Conservation (phyloP, 1,140 invertebrate species). For the Drosophila nigromelanica region DNA sequence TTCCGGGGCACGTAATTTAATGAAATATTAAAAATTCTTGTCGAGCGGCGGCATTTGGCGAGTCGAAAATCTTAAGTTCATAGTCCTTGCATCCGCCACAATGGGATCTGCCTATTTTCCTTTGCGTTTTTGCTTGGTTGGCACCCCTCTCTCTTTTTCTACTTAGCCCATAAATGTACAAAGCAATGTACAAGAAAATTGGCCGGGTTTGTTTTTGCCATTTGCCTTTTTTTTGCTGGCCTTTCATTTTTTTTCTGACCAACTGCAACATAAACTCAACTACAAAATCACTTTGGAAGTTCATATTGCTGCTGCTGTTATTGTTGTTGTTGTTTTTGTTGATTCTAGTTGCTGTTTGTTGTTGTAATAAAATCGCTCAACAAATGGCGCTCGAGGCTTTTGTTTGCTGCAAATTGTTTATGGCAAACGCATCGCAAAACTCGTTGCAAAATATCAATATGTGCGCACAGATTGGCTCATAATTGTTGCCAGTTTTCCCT, state of each 20-base stretch:
- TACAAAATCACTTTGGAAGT: constrained; percentile 66
- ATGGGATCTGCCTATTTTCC: constrained; percentile 26
- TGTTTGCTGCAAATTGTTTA: constrained; percentile 62
- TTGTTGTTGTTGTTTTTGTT: constrained; percentile 5
- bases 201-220: constrained; percentile 12
- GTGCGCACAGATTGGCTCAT: constrained; percentile 14
- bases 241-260: constrained; percentile 10
- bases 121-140: not conserved
- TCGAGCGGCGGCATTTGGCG: not conserved
- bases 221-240: constrained; percentile 10
- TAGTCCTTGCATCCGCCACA: not conserved
- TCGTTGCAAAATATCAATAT: constrained; percentile 14
- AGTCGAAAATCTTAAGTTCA: not conserved
- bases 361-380: constrained; percentile 57
- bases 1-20: constrained; percentile 81
- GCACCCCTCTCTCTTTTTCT: not conserved
- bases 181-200: constrained; percentile 35
- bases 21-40: constrained; percentile 84
- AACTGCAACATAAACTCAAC: constrained; percentile 61
- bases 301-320: constrained; percentile 18
- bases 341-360: constrained; percentile 28
- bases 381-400: constrained; percentile 58
- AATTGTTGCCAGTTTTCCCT: constrained; percentile 24
- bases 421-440: constrained; percentile 31
- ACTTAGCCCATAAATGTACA: constrained; percentile 6